phyloP scores from a whole-genome alignment of 2,888 invertebrate genomes.

The Philopedon plagiatum region DNA sequence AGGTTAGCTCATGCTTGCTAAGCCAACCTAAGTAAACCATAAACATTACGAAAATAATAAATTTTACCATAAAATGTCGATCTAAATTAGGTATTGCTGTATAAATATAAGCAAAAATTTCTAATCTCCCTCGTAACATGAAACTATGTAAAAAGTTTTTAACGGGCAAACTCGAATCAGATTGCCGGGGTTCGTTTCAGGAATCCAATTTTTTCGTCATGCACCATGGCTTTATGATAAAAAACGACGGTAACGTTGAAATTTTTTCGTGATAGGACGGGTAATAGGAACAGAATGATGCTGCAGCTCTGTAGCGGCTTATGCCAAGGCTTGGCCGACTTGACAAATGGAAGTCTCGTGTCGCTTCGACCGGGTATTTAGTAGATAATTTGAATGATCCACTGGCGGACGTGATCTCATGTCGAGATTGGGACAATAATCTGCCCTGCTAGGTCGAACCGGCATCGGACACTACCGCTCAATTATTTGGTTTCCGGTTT shows the following conservation, averaged over 20 bases:
- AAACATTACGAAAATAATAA: too few relatives aligned
- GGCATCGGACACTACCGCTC: constrained; percentile 45
- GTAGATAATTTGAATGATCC: constrained; percentile 61
- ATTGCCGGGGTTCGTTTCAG: constrained; percentile 13
- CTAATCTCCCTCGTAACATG: not conserved
- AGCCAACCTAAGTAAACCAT: too few relatives aligned
- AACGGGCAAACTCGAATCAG: constrained; percentile 21
- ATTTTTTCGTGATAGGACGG: constrained; percentile 48
- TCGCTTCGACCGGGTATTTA: constrained; percentile 59
- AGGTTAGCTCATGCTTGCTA: too few relatives aligned
- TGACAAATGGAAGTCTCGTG: constrained; percentile 64
- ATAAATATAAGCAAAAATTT: not conserved
- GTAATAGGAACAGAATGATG: constrained; percentile 53
- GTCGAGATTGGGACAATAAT: constrained; percentile 56
- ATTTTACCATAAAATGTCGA: too few relatives aligned
- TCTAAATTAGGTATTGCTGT: too few relatives aligned
- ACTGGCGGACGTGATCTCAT: constrained; percentile 56
- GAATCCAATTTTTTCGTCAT: constrained; percentile 46
- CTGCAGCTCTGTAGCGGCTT: constrained; percentile 52
- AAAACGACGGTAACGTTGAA: constrained; percentile 44
- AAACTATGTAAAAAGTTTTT: constrained; percentile 16
- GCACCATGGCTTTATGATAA: constrained; percentile 44
- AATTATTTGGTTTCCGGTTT: constrained; percentile 50
- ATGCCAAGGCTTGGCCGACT: constrained; percentile 54
- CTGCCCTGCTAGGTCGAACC: constrained; percentile 42